phyloP scores from a whole-genome alignment of 2,113 vertebrate genomes.

The Tetrax tetrax region DNA sequence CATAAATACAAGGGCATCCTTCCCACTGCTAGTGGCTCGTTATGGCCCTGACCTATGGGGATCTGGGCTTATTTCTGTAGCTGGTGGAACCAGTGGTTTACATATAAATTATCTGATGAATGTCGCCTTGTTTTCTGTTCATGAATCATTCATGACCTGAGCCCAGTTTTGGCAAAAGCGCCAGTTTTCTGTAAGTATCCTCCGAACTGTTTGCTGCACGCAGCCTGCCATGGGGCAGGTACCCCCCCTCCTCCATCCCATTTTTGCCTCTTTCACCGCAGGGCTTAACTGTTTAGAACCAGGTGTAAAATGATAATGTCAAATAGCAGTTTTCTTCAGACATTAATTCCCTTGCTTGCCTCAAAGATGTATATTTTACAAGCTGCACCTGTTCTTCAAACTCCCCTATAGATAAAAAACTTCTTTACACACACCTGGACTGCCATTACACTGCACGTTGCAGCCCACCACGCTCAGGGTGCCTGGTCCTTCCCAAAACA shows the following conservation, averaged over 20 bases:
- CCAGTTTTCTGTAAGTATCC: background rate
- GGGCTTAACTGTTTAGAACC: background rate
- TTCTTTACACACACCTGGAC: background rate
- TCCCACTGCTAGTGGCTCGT: background rate
- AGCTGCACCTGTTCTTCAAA: background rate
- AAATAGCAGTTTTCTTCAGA: background rate
- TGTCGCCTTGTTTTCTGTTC: conserved; percentile 32
- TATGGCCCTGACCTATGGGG: background rate
- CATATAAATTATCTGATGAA: conserved; percentile 61
- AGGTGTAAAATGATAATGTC: background rate
- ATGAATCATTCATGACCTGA: conserved; percentile 56
- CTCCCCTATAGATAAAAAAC: background rate
- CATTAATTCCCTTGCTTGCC: background rate
- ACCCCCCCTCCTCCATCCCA: too few species aligned
- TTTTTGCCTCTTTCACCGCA: background rate
- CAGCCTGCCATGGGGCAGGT: background rate
- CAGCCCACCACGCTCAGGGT: fast-evolving
- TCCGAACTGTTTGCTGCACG: background rate
- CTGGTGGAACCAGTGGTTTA: conserved; percentile 3
- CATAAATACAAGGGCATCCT: background rate
- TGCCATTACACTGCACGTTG: background rate
- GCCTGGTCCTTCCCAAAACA: background rate
- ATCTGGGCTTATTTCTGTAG: background rate
- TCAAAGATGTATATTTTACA: background rate
- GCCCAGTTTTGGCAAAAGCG: conserved; percentile 10